Conservation (phyloP, 2,888 invertebrate species). For the Beris morrisii region DNA sequence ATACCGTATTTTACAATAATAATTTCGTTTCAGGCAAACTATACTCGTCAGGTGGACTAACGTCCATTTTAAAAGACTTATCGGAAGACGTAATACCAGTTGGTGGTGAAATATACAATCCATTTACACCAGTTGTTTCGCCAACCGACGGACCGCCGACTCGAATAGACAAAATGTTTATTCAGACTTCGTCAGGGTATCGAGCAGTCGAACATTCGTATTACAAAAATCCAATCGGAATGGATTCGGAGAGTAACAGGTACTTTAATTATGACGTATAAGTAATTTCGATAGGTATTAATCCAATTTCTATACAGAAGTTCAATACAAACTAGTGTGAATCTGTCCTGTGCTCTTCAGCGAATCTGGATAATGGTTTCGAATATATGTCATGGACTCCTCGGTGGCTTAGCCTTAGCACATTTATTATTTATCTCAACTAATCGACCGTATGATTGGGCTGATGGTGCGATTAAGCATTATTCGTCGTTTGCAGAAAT, state of each 20-base stretch:
- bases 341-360: slow-evolving; percentile 57
- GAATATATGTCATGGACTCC: slow-evolving; percentile 61
- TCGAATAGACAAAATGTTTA: slow-evolving; percentile 57
- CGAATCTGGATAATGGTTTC: slow-evolving; percentile 61
- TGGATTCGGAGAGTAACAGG: slow-evolving; percentile 44
- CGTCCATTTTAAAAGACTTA: slow-evolving; percentile 55
- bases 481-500: slow-evolving; percentile 56
- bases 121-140: slow-evolving; percentile 57
- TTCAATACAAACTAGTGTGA: slow-evolving; percentile 51
- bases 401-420: slow-evolving; percentile 59
- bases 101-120: slow-evolving; percentile 57
- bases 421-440: slow-evolving; percentile 55
- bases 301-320: slow-evolving; percentile 41
- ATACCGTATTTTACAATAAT: neutral
- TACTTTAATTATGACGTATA: too few relatives aligned
- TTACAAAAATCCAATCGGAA: slow-evolving; percentile 53
- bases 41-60: slow-evolving; percentile 51
- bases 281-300: neutral
- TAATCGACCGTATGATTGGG: slow-evolving; percentile 55
- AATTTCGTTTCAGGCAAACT: slow-evolving; percentile 48
- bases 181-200: slow-evolving; percentile 57
- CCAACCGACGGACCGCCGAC: slow-evolving; percentile 55
- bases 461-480: slow-evolving; percentile 50
- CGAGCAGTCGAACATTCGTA: slow-evolving; percentile 56
- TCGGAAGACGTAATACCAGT: slow-evolving; percentile 56